Percentiles rank a stretch among this genome's conserved stretches.
These are phyloP conservation scores for Amphilophus citrinellus DNA, from an alignment of 2,113 vertebrate genomes.

Conservation along the genomic window DNA sequence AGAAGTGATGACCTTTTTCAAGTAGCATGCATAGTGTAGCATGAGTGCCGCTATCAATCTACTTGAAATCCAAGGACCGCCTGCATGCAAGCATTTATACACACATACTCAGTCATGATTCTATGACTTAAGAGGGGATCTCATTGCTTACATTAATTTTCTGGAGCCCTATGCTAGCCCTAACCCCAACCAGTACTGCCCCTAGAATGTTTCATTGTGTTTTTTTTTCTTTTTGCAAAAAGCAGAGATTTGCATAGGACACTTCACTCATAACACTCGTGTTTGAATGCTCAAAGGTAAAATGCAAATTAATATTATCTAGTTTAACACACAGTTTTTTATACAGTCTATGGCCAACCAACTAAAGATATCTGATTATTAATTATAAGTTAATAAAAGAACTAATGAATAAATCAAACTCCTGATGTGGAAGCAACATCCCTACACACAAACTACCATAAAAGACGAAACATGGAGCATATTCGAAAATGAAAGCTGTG, in stretches of 20 bases:
- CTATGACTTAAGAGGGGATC: neutral
- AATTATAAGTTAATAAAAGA: neutral
- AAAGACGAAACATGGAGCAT: neutral
- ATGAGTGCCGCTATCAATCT: slow-evolving; percentile 49
- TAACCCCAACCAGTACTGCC: neutral
- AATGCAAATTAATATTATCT: neutral
- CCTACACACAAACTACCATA: neutral
- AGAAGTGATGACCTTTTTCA: slow-evolving; percentile 49
- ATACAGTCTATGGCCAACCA: neutral
- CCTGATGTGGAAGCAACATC: neutral
- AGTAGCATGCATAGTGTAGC: slow-evolving; percentile 31
- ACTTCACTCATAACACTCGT: no score
- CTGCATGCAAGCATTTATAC: neutral
- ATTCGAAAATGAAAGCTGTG: neutral
- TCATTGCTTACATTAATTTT: neutral
- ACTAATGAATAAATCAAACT: neutral
- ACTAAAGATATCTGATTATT: neutral
- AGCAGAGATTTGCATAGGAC: no score
- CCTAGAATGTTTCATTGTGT: no score
- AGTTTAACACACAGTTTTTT: neutral
- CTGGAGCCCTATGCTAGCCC: neutral
- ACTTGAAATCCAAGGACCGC: slow-evolving; percentile 49
- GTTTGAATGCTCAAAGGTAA: neutral
- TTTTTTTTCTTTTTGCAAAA: no score
- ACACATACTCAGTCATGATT: neutral